phyloP scores from a whole-genome alignment of 2,113 vertebrate species.

The Tachysurus vachellii region DNA sequence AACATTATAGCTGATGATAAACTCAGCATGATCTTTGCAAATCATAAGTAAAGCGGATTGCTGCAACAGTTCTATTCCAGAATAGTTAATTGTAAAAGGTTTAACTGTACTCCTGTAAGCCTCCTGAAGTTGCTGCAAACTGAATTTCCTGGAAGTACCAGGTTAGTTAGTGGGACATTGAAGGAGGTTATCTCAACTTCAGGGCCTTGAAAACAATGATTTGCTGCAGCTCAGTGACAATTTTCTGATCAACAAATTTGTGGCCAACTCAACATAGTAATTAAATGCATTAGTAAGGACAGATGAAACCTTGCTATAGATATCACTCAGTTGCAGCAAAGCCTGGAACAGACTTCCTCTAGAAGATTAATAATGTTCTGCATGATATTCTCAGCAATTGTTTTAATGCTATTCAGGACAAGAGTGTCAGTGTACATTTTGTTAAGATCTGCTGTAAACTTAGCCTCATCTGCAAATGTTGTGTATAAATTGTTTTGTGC shows the following conservation, averaged over 20 bases:
- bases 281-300: slow-evolving; percentile 63
- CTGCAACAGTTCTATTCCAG: slow-evolving; percentile 73
- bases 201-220: slow-evolving; percentile 68
- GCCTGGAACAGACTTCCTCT: slow-evolving; percentile 60
- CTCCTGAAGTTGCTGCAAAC: slow-evolving; percentile 71
- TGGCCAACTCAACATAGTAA: slow-evolving; percentile 58
- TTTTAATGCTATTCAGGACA: slow-evolving; percentile 69
- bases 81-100: slow-evolving; percentile 82
- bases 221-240: slow-evolving; percentile 57
- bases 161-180: slow-evolving; percentile 82
- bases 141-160: slow-evolving; percentile 78
- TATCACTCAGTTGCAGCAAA: slow-evolving; percentile 63
- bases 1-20: slow-evolving; percentile 77
- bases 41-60: slow-evolving; percentile 78
- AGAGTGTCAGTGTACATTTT: slow-evolving; percentile 63
- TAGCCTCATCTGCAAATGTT: too few species aligned
- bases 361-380: slow-evolving; percentile 72
- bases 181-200: slow-evolving; percentile 78
- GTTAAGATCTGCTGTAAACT: slow-evolving; percentile 71
- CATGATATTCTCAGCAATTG: slow-evolving; percentile 69
- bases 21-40: slow-evolving; percentile 74
- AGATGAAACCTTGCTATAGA: slow-evolving; percentile 60
- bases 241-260: slow-evolving; percentile 51
- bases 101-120: slow-evolving; percentile 77
- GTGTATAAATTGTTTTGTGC: too few species aligned